Base-by-base conservation (phyloP, 2,888 invertebrate species). In the Trachelus iudaicus region DNA sequence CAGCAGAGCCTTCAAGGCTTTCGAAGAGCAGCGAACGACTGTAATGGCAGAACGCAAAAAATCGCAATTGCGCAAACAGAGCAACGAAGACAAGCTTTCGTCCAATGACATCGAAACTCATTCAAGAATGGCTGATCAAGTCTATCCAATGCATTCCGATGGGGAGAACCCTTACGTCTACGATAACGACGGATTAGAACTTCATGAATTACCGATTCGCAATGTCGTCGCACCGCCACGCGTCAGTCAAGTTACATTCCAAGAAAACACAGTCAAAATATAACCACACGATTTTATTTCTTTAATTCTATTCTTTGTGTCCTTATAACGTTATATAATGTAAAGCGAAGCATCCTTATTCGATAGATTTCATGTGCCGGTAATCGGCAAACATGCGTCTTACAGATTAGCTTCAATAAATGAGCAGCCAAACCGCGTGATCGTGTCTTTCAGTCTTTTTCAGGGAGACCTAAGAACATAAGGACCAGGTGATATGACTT, bases 11-110 rank as follows among this genome's bases (percentile, higher is more conserved):
- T 76, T 96, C 82, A 95, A 96, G 88, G 97, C 97, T 23, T 92
- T 97, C 82, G 96, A 97, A 92, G 96, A 96, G 6, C 94, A 97
- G 80, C 94, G 96, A 81, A 96, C 96, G 89, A 97, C 97, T 0
- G 95, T 97, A 13, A 95, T 96, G 94, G 96, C 96, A 1, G 96
- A 97, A 90, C 92, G 96, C 83, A 93, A 95, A 83, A 96, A 96
- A 90, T 96, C 96, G 1, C 95, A 96, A 85, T 96, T 97, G 96
- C 96, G 95, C 91, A 96, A 96, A 1, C 40, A 15, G 40, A 92
- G 96, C 77, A 96, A 96, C 73, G 96, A 95, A 35, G 95, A 95
- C 87, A 95, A 95, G 87, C 95, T 95, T 90, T 95, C 95, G 90
- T 95, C 95, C 87, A 94, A 79, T 11, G 13, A 75, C 23, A 71